Evolutionary conservation across 1,140 invertebrate genomes (phyloP), one percentile per base, ranked within the genome.

Genomic region (Phenacoccus solenopsis): DNA sequence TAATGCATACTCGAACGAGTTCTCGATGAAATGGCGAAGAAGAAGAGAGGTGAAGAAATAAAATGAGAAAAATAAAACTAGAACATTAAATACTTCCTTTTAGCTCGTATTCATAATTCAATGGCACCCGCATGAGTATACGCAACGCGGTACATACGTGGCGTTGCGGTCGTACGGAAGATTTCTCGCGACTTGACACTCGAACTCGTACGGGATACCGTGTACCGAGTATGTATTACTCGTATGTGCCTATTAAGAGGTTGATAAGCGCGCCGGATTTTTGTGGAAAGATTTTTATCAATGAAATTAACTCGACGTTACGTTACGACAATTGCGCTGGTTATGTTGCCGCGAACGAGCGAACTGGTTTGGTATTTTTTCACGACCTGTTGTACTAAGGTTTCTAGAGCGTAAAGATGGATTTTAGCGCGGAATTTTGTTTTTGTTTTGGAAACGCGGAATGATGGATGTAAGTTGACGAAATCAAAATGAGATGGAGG

Each of bases 31-130:
- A 49, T 49, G 16, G 38, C 20, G 38, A 49, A 49, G n/a, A n/a
- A n/a, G n/a, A n/a, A n/a, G n/a, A 49, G 13, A n/a, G 20, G 30
- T 32, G 13, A 32, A 13, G 30, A 32, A 32, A 32, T 7, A 32
- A 32, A 32, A 32, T 32, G 13, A 7, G 13, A 7, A 49, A 49
- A 49, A 49, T 49, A 49, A 49, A 49, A 5, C 38, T 10, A 49
- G 38, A 49, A 49, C 38, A 49, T 49, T 49, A 49, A 49, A 49
- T 49, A 49, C 38, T 49, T 49, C 38, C 38, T 49, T 49, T 49
- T 49, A 49, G 38, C 16, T 7, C 12, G 38, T 49, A 49, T 49
- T 49, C 38, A 49, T 49, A 49, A 49, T 49, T 49, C 5, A 49
- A 49, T 49, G 20, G 38, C 38, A 49, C 38, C 38, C 38, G 38